Evolutionary conservation across 2,888 invertebrate genomes (phyloP).

Genomic region (Drosophila nr. medialis): DNA sequence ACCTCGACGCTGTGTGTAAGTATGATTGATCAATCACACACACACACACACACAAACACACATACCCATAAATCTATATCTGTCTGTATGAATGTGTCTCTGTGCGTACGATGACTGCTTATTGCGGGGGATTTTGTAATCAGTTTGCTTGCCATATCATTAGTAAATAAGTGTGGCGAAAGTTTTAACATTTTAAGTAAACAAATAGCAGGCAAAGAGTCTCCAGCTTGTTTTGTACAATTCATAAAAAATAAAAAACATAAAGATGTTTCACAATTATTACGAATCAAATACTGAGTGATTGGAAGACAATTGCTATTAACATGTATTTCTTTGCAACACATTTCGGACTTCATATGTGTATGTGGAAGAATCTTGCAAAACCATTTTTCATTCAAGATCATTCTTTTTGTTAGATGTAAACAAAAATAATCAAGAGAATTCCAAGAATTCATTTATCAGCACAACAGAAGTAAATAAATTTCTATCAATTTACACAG

Average conservation of each 20-base stretch:
- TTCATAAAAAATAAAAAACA: neutral
- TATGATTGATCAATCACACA: conserved; percentile 56
- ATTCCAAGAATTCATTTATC: neutral
- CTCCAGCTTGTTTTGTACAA: conserved; percentile 12
- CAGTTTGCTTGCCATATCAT: conserved; percentile 50
- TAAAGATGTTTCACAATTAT: neutral
- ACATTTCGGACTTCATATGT: neutral
- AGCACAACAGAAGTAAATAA: neutral
- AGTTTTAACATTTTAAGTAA: conserved; percentile 27
- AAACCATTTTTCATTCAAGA: neutral
- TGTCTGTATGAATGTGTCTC: neutral
- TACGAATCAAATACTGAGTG: neutral
- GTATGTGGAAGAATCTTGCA: neutral
- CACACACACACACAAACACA: conserved; percentile 19
- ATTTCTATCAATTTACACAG: neutral
- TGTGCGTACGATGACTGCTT: conserved; percentile 4
- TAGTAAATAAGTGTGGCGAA: conserved; percentile 48
- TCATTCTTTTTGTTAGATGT: neutral
- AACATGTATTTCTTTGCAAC: neutral
- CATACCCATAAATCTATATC: neutral
- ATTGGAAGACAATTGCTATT: neutral
- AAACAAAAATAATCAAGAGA: neutral
- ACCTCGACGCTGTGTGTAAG: conserved; percentile 30
- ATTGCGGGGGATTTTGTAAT: conserved; percentile 35
- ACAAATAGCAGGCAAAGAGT: conserved; percentile 32